Conservation (phyloP, 2,888 invertebrate genomes). For the Brassicogethes aeneus region DNA sequence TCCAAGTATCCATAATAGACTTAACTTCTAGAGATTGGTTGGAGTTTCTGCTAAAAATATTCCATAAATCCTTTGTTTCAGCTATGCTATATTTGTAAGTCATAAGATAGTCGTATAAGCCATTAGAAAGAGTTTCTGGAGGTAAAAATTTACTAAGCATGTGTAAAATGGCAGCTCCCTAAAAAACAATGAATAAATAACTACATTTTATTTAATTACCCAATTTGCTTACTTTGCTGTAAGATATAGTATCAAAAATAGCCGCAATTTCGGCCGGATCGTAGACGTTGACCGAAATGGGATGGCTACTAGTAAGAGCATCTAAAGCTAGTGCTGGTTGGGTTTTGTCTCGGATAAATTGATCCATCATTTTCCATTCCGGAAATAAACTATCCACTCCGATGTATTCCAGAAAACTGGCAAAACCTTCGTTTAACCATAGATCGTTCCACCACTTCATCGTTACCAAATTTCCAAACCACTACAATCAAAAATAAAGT, state of each 20-base stretch:
- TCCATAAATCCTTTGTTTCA: slow-evolving; percentile 76
- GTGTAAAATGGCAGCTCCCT: slow-evolving; percentile 63
- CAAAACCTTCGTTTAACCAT: slow-evolving; percentile 87
- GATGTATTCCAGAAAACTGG: slow-evolving; percentile 72
- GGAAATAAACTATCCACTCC: slow-evolving; percentile 55
- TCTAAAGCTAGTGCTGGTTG: slow-evolving; percentile 60
- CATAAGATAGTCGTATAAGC: slow-evolving; percentile 59
- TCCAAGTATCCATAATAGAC: slow-evolving; percentile 72
- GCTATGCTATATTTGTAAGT: slow-evolving; percentile 62
- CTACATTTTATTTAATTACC: not conserved
- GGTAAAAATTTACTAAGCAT: slow-evolving; percentile 64
- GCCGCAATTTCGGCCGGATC: slow-evolving; percentile 64
- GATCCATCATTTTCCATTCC: slow-evolving; percentile 62
- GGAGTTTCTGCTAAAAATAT: slow-evolving; percentile 55
- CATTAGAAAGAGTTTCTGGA: slow-evolving; percentile 52
- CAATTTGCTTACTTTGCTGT: slow-evolving; percentile 50
- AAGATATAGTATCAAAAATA: slow-evolving; percentile 68
- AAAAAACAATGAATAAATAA: slow-evolving; percentile 14
- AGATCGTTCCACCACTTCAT: slow-evolving; percentile 92
- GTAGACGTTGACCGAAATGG: slow-evolving; percentile 57
- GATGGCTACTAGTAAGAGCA: slow-evolving; percentile 61
- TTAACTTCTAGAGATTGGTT: slow-evolving; percentile 52
- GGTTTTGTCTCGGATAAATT: slow-evolving; percentile 59
- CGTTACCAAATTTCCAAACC: slow-evolving; percentile 88
- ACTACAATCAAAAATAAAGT: slow-evolving; percentile 37